Conservation (phyloP, 2,113 vertebrate genomes). For the Mormyrus lacerda region DNA sequence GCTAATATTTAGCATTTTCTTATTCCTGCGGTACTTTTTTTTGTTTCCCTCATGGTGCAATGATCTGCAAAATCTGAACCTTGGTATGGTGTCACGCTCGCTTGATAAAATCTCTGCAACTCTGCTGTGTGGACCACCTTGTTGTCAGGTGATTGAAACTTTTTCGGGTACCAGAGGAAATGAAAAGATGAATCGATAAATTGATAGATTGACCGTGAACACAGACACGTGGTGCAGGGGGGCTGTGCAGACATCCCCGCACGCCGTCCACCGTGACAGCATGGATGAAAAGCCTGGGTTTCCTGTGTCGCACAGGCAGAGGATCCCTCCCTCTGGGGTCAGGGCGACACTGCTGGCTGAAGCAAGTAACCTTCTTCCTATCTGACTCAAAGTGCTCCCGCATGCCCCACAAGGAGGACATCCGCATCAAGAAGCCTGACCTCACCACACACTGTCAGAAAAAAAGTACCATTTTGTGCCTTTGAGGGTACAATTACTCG, state of each 20-base stretch:
- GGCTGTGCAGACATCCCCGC: neutral
- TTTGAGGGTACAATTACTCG: neutral
- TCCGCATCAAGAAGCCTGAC: neutral
- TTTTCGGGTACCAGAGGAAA: slow-evolving; percentile 29
- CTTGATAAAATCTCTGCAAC: neutral
- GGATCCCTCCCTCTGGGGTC: neutral
- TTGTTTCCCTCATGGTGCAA: neutral
- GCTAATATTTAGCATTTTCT: neutral
- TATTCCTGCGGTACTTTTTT: neutral
- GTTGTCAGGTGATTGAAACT: slow-evolving; percentile 33
- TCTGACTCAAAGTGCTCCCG: neutral
- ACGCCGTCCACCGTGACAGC: neutral
- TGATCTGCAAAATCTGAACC: neutral
- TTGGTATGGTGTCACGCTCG: neutral
- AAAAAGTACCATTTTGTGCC: neutral
- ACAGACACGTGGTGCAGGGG: neutral
- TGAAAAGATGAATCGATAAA: slow-evolving; percentile 16
- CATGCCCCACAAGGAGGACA: neutral
- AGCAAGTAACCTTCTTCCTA: neutral
- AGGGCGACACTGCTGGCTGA: neutral
- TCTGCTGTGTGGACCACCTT: slow-evolving; percentile 11
- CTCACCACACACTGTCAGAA: neutral
- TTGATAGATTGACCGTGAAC: slow-evolving; percentile 6
- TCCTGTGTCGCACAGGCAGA: neutral
- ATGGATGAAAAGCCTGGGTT: neutral